These are phyloP conservation scores for Albula goreensis DNA, from an alignment of 2,113 vertebrate species.

Conservation along the genomic window DNA sequence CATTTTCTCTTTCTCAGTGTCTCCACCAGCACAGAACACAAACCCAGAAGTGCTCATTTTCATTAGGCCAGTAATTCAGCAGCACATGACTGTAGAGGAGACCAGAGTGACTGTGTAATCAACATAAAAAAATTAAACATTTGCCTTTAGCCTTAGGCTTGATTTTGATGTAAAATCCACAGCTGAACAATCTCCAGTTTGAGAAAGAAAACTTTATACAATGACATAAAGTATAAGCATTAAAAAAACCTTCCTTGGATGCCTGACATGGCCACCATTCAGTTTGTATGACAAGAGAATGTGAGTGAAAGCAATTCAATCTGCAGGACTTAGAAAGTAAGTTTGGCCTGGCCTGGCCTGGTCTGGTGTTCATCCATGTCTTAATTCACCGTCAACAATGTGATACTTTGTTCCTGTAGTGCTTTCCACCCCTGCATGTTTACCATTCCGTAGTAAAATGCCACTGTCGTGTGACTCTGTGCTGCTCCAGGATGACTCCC, in stretches of 20 bases:
- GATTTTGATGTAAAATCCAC: background rate
- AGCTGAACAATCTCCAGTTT: background rate
- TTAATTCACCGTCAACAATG: background rate
- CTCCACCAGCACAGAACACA: background rate
- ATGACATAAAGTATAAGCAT: no score
- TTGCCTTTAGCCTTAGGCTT: background rate
- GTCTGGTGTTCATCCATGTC: background rate
- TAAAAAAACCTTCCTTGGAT: background rate
- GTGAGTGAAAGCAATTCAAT: background rate
- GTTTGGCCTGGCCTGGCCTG: conserved; percentile 13
- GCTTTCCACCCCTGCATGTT: background rate
- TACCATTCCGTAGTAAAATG: background rate
- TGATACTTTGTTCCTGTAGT: background rate
- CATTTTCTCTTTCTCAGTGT: background rate
- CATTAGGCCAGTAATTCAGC: background rate
- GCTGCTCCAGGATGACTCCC: background rate
- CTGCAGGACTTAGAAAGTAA: background rate
- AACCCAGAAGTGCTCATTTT: background rate
- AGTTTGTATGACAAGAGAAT: background rate
- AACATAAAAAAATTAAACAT: background rate
- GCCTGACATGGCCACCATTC: background rate
- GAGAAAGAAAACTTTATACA: background rate
- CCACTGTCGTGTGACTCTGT: conserved; percentile 3
- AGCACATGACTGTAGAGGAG: background rate
- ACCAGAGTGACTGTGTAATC: background rate